Evolutionary conservation across 2,888 invertebrate genomes (phyloP), one percentile per base, ranked within the genome.

Genomic region (Amaurobius ferox): DNA sequence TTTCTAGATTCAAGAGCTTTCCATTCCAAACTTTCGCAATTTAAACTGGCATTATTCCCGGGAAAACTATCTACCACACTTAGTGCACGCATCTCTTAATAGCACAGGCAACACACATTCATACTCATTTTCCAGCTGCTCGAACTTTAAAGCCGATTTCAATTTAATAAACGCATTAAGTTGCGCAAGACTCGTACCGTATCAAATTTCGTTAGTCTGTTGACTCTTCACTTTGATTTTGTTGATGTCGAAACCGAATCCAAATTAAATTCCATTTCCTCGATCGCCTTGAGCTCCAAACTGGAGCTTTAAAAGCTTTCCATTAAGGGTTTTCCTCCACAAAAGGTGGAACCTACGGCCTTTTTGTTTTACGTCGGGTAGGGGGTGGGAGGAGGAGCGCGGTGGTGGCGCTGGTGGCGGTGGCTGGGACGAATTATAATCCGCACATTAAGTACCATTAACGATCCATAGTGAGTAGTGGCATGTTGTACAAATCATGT

Each of bases 381-480:
- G 61, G 55, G 40, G 67, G 29, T 28, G 28, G 35, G 35, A 28
- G 48, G 5, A 29, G 26, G 6, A 1, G 62, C 6, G 35, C 5
- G 35, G 35, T 26, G 6, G 16, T 40, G 3, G 66, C 35, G 61
- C 28, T 23, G 26, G 3, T 66, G 39, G 61, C 28, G 30, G 26
- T 23, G 23, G 70, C 26, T 28, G 16, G 40, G 44, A n/a, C n/a
- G n/a, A 71, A 76, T 83, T 67, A 83, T 76, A 83, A 76, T 76
- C 76, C 62, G 19, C 32, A 40, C 81, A 76, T 76, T 76, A 83
- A 80, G 80, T 80, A 64, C 76, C 81, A 83, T 83, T 83, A 83
- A 83, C 81, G 64, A 66, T 70, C 81, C 30, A 76, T 62, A 64
- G 80, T 35, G 32, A 39, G 39, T 68, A 68, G 64, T 70, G 81